phyloP scores from a whole-genome alignment of 2,113 vertebrate genomes.

The Bagarius yarrelli region DNA sequence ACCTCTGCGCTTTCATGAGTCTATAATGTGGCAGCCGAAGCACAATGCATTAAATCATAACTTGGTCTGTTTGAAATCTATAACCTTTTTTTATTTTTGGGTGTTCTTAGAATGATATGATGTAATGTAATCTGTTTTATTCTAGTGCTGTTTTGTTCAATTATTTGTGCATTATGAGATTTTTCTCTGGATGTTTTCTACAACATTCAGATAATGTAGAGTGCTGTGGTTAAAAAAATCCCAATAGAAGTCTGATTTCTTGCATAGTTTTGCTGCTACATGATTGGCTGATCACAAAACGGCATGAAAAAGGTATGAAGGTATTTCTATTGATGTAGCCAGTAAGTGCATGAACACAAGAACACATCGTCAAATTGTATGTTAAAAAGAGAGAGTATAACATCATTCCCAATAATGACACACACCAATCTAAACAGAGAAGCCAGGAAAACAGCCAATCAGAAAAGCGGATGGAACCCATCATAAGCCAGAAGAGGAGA shows the following conservation, averaged over 20 bases:
- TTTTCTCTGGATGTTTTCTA: too few species aligned
- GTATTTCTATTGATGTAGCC: not conserved
- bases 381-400: not conserved
- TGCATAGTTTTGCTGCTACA: not conserved
- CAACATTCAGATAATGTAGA: too few species aligned
- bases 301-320: not conserved
- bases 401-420: not conserved
- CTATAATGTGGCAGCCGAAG: not conserved
- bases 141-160: not conserved
- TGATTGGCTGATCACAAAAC: not conserved
- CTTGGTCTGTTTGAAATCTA: not conserved
- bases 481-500: too few species aligned
- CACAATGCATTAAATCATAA: not conserved
- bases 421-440: too few species aligned
- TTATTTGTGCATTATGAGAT: not conserved
- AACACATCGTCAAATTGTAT: not conserved
- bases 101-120: not conserved
- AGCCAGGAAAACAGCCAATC: too few species aligned
- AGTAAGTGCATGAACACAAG: not conserved
- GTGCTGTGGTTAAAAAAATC: too few species aligned
- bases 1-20: not conserved
- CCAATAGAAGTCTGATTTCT: too few species aligned
- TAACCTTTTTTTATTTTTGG: not conserved
- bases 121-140: too few species aligned
- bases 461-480: not conserved